phyloP scores from a whole-genome alignment of 2,888 invertebrate species.

The Eristalinus sepulchralis region DNA sequence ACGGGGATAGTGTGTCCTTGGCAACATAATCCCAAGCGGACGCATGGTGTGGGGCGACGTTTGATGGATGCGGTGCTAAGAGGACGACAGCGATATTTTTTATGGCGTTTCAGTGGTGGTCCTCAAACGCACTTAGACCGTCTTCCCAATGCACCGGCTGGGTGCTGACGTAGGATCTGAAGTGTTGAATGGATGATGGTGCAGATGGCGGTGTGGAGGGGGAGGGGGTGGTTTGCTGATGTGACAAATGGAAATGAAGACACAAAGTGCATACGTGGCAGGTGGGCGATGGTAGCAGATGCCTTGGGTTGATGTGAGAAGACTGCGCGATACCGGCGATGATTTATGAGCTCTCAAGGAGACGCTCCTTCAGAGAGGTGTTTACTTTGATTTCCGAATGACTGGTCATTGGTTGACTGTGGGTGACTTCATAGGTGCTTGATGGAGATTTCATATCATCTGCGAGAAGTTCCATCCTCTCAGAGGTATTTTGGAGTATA shows the following conservation, averaged over 20 bases:
- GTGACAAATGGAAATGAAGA: not conserved
- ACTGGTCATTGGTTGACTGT: not conserved
- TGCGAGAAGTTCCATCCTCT: too few species aligned
- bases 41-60: not conserved
- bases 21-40: constrained; percentile 5
- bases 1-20: not conserved
- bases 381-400: not conserved
- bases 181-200: not conserved
- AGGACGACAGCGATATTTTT: constrained; percentile 9
- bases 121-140: not conserved
- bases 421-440: not conserved
- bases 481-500: too few species aligned
- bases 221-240: not conserved
- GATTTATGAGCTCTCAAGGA: not conserved
- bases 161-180: not conserved
- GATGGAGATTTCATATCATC: too few species aligned
- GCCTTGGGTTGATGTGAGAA: not conserved
- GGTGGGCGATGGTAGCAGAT: not conserved
- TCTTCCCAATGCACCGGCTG: not conserved
- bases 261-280: not conserved
- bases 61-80: constrained; percentile 54
- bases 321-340: not conserved
- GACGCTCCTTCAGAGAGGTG: not conserved
- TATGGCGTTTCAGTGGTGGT: constrained; percentile 12
- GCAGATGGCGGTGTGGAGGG: too few species aligned